Base-by-base conservation (phyloP, 2,888 invertebrate genomes). In the Autographa pulchrina region DNA sequence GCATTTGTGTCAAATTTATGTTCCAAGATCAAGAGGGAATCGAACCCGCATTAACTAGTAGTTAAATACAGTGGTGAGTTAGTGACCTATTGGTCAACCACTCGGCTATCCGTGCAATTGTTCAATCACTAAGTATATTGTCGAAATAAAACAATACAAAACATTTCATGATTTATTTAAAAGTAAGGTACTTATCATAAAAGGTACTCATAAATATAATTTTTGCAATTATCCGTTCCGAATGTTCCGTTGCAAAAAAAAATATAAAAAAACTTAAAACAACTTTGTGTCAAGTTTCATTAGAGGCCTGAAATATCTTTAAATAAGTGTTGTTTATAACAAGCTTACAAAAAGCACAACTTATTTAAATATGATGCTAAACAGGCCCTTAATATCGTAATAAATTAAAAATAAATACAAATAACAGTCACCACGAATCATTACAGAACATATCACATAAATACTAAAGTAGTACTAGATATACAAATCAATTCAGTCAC, bases 331-430 rank as follows among this genome's bases (percentile, higher is more conserved):
- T 59, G 0, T 35, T 58, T 56, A 52, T 41, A 59, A 25, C 16
- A 74, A 41, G 3, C 13, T 60, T 18, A 9, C 31, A 13, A 20
- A 31, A 6, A 54, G 13, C 25, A 62, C 13, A 38, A 59, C 31
- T 68, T 71, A 68, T 59, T 59, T 5, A 66, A 38, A 70, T 32
- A 62, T 60, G 54, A 65, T 70, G 72, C 65, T 67, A 65, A 41
- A 43, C 74, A 83, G 83, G 83, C 84, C 77, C 78, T 69, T 84
- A 86, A 78, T 84, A 83, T 84, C 77, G 68, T 25, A 72, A 75
- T 71, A 75, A 82, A 76, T 78, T 77, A 85, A 76, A 71, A 70
- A 82, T 66, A 75, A 75, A 78, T 81, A 81, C 71, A 65, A 80
- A 72, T 68, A 79, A 76, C 83, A 86, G 75, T 83, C 85, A 84